A percentile compares a stretch with the other conserved stretches of the same genome.
Evolutionary conservation across 2,888 invertebrate genomes (phyloP).

Genomic region (Drosophila maculinotata): DNA sequence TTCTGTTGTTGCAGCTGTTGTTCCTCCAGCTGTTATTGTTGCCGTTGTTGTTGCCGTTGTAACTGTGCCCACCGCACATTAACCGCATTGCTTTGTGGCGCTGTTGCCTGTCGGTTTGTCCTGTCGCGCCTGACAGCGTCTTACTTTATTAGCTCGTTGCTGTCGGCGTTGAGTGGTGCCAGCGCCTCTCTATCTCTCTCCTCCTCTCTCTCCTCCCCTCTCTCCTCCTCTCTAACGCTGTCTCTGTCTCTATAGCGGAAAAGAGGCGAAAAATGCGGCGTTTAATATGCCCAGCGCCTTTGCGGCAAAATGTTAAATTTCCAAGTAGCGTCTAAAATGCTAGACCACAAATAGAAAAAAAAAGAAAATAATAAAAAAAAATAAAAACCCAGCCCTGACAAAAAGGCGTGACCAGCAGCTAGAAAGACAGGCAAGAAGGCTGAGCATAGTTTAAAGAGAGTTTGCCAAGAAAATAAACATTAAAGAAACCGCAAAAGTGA

Average conservation of each 20-base stretch:
- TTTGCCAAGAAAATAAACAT: constrained; percentile 41
- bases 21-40: constrained; percentile 12
- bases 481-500: constrained; percentile 47
- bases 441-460: constrained; percentile 39
- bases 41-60: neutral
- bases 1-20: constrained; percentile 17
- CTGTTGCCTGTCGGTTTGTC: constrained; percentile 34
- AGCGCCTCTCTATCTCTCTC: neutral
- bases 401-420: constrained; percentile 2
- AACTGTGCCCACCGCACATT: constrained; percentile 35
- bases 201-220: neutral
- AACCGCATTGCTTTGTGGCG: constrained; percentile 70
- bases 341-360: constrained; percentile 14
- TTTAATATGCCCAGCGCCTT: constrained; percentile 49
- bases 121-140: constrained; percentile 66
- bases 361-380: constrained; percentile 2
- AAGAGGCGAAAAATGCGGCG: constrained; percentile 63
- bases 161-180: constrained; percentile 56
- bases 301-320: constrained; percentile 77
- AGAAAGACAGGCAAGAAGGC: neutral
- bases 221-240: neutral
- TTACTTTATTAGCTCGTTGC: constrained; percentile 75
- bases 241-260: constrained; percentile 27
- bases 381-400: neutral
- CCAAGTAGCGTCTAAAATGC: constrained; percentile 54